A percentile compares a stretch with the other conserved stretches of the same genome.
These are phyloP conservation scores for Harpalus rufipes DNA, from an alignment of 2,888 invertebrate species.

Conservation along the genomic window DNA sequence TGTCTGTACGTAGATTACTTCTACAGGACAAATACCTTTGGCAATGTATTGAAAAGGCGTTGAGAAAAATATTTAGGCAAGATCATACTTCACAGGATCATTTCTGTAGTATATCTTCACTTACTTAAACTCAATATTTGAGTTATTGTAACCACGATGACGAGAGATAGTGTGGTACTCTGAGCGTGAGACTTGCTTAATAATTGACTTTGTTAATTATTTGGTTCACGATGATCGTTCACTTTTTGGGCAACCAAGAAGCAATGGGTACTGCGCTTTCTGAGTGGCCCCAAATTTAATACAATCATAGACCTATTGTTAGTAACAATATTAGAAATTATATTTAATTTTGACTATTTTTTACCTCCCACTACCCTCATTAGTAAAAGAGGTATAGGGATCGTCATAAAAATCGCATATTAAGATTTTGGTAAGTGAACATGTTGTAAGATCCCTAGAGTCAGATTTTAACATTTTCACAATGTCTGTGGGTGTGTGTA, in stretches of 20 bases:
- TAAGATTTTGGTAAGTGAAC: no score
- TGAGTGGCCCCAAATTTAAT: conserved; percentile 53
- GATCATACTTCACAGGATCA: conserved; percentile 82
- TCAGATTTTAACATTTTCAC: no score
- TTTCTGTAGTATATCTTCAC: conserved; percentile 84
- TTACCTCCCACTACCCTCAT: no score
- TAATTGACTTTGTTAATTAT: background rate
- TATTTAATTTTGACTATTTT: no score
- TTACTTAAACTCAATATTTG: conserved; percentile 78
- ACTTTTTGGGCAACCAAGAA: conserved; percentile 31
- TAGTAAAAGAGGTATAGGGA: no score
- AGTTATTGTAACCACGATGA: conserved; percentile 81
- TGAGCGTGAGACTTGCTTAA: conserved; percentile 47
- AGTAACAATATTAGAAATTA: no score
- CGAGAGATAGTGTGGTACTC: conserved; percentile 76
- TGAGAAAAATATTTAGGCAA: conserved; percentile 68
- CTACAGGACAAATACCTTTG: background rate
- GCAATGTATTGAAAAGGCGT: background rate
- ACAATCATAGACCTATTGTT: background rate
- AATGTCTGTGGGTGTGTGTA: no score
- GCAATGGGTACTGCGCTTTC: conserved; percentile 25
- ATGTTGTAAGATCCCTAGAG: no score
- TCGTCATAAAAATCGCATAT: no score
- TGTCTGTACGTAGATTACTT: background rate
- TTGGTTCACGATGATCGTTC: conserved; percentile 59